Percentiles rank a stretch among this genome's conserved stretches.
These are phyloP conservation scores for Drosophila mayaguana DNA, from an alignment of 2,888 invertebrate genomes.

Conservation along the genomic window DNA sequence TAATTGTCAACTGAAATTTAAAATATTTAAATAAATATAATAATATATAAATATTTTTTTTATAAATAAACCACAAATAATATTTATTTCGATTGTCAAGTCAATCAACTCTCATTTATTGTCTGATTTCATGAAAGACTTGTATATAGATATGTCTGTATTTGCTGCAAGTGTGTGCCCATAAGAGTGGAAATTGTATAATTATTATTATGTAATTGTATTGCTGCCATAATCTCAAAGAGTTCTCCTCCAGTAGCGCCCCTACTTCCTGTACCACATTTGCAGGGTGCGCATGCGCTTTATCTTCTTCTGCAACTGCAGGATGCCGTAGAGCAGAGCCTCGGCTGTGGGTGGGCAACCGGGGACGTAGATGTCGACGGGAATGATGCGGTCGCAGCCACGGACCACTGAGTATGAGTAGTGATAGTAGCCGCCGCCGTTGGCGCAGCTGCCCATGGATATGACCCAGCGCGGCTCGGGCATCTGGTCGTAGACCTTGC, in stretches of 20 bases:
- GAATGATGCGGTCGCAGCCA: constrained; percentile 98
- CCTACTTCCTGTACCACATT: constrained; percentile 95
- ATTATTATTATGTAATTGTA: too few relatives aligned
- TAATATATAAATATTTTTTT: too few relatives aligned
- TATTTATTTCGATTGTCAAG: not conserved
- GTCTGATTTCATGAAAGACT: not conserved
- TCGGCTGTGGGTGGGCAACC: constrained; percentile 99
- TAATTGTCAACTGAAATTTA: too few relatives aligned
- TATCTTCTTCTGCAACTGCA: constrained; percentile 98
- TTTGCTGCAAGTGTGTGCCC: not conserved
- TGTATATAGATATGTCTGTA: not conserved
- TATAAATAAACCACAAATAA: too few relatives aligned
- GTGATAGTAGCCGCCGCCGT: constrained; percentile 99
- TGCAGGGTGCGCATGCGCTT: constrained; percentile 95
- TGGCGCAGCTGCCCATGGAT: constrained; percentile 99
- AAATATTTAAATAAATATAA: too few relatives aligned
- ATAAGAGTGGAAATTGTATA: not conserved
- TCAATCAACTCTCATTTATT: not conserved
- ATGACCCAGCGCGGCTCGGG: constrained; percentile 99
- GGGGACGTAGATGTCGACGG: constrained; percentile 99
- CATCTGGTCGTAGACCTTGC: constrained; percentile 99
- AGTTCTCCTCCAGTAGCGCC: too few relatives aligned
- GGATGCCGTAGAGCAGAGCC: constrained; percentile 96
- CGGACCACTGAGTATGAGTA: constrained; percentile 99
- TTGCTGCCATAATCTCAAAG: not conserved